Percentiles rank a stretch among this genome's conserved stretches.
Conservation (phyloP, 1,140 invertebrate species). For the Bombus ignitus region DNA sequence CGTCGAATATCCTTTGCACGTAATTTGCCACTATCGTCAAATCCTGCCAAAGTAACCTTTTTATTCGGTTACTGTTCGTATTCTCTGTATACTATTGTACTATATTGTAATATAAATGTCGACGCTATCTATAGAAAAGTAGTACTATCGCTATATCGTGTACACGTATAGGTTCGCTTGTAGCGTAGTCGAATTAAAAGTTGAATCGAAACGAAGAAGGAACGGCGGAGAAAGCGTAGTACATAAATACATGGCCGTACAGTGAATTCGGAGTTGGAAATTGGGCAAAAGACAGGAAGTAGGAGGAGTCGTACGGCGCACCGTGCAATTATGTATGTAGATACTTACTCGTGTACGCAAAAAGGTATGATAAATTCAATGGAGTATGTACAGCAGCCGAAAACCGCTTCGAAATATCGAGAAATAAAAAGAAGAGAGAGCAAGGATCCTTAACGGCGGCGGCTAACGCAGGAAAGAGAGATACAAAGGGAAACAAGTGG, state of each 20-base stretch:
- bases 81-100: too few species aligned
- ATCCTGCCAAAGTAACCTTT: too few species aligned
- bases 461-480: neutral
- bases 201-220: neutral
- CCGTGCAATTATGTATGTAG: constrained; percentile 6
- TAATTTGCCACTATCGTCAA: too few species aligned
- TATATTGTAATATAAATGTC: too few species aligned
- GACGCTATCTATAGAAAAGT: too few species aligned
- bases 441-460: neutral
- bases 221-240: neutral
- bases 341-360: neutral
- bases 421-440: neutral
- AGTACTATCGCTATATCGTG: too few species aligned
- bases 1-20: too few species aligned
- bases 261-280: neutral
- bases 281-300: constrained; percentile 26
- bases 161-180: too few species aligned
- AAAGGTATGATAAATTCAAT: neutral
- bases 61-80: too few species aligned
- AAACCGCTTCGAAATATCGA: constrained; percentile 1
- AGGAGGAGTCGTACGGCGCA: neutral
- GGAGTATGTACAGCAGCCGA: neutral
- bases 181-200: too few species aligned
- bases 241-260: neutral
- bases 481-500: neutral